phyloP scores from a whole-genome alignment of 1,140 invertebrate species.

The Andricus grossulariae region DNA sequence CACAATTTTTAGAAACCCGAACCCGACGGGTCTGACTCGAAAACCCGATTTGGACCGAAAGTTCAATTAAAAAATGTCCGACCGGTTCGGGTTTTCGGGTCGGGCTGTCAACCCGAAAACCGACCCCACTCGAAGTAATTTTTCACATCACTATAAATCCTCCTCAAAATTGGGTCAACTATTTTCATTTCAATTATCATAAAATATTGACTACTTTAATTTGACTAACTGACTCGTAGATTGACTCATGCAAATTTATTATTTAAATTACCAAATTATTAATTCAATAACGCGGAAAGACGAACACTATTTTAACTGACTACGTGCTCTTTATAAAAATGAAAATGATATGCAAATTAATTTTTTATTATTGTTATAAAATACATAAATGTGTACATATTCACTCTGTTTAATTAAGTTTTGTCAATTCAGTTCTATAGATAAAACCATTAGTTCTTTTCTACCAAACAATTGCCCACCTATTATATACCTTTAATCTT shows the following conservation, averaged over 20 bases:
- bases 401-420: no score
- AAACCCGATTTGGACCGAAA: no score
- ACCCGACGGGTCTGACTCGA: no score
- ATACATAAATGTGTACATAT: background rate
- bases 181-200: background rate
- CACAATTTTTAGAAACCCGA: no score
- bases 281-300: background rate
- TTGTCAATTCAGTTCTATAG: background rate
- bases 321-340: background rate
- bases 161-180: background rate
- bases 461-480: background rate
- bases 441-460: background rate
- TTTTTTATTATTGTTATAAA: background rate
- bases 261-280: no score
- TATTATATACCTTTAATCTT: slow-evolving; percentile 13
- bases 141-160: no score
- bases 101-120: no score
- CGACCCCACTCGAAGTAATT: no score
- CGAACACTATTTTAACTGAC: background rate
- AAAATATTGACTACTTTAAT: no score
- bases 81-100: no score
- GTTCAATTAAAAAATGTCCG: no score
- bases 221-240: background rate
- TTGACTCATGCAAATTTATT: background rate
- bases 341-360: slow-evolving; percentile 9